Conservation (phyloP, 64 coral and sea anemone species). For the Acropora yongei region DNA sequence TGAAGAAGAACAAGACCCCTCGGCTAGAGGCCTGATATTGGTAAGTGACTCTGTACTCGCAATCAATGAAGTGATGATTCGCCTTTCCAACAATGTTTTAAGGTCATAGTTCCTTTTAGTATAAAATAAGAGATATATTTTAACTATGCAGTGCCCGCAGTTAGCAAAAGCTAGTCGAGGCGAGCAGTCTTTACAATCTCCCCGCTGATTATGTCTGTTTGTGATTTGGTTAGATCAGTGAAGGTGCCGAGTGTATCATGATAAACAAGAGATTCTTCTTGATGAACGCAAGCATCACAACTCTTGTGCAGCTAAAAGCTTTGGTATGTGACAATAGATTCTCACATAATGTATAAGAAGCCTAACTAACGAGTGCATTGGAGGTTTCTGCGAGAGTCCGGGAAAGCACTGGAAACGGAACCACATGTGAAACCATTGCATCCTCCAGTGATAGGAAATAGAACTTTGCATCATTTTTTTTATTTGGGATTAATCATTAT, state of each 20-base stretch:
- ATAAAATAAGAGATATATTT: no score
- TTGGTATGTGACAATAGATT: slow-evolving; percentile 53
- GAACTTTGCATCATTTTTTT: no score
- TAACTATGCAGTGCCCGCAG: no score
- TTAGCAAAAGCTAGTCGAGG: no score
- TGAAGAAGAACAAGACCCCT: slow-evolving; percentile 68
- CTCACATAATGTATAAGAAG: background rate
- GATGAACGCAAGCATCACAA: slow-evolving; percentile 84
- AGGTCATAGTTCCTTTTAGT: background rate
- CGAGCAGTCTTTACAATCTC: no score
- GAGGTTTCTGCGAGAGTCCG: no score
- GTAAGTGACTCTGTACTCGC: slow-evolving; percentile 16
- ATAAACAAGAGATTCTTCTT: slow-evolving; percentile 91
- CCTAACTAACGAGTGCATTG: no score
- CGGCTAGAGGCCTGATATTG: slow-evolving; percentile 59
- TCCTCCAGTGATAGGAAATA: no score
- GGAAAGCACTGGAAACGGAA: no score
- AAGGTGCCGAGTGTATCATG: slow-evolving; percentile 91
- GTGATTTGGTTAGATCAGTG: slow-evolving; percentile 69
- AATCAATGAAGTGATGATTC: background rate
- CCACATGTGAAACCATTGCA: no score
- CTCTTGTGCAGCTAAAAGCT: slow-evolving; percentile 85
- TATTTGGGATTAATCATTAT: no score
- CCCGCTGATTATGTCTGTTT: background rate
- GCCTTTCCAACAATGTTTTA: background rate